Conservation (phyloP, 2,888 invertebrate genomes). For the Eremobia ochroleuca region DNA sequence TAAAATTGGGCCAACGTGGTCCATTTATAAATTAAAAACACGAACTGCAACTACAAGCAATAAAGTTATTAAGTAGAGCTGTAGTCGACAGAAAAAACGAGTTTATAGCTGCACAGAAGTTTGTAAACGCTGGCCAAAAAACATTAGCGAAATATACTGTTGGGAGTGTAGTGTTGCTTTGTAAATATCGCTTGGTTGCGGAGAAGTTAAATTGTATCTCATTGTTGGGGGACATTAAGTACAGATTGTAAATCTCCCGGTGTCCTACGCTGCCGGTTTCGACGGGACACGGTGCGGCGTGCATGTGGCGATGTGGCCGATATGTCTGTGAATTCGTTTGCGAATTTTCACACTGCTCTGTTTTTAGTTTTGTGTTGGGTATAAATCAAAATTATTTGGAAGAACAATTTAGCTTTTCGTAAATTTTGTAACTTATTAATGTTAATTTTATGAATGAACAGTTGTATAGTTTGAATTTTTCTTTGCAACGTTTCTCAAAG, state of each 20-base stretch:
- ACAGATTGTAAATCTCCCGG: conserved; percentile 86
- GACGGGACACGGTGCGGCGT: conserved; percentile 52
- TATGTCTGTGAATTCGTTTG: conserved; percentile 75
- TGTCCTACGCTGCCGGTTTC: conserved; percentile 72
- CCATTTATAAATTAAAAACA: conserved; percentile 82
- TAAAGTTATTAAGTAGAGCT: conserved; percentile 85
- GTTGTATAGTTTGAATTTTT: neutral
- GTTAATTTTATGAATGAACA: neutral
- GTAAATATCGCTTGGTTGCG: conserved; percentile 83
- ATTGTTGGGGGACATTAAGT: conserved; percentile 87
- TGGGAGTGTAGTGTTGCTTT: conserved; percentile 79
- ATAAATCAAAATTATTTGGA: conserved; percentile 27
- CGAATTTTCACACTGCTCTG: conserved; percentile 70
- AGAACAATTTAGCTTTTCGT: neutral
- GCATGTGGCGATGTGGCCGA: conserved; percentile 67
- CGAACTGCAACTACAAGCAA: conserved; percentile 80
- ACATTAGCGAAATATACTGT: conserved; percentile 82
- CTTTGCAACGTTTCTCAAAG: neutral
- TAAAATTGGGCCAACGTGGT: conserved; percentile 66
- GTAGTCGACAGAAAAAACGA: conserved; percentile 78
- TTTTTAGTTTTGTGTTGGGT: conserved; percentile 33
- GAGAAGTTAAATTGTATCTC: conserved; percentile 87
- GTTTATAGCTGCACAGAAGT: conserved; percentile 77
- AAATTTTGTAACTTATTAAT: too few relatives aligned
- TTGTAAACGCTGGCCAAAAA: conserved; percentile 83